phyloP scores from a whole-genome alignment of 2,113 vertebrate genomes.

The Numida meleagris region DNA sequence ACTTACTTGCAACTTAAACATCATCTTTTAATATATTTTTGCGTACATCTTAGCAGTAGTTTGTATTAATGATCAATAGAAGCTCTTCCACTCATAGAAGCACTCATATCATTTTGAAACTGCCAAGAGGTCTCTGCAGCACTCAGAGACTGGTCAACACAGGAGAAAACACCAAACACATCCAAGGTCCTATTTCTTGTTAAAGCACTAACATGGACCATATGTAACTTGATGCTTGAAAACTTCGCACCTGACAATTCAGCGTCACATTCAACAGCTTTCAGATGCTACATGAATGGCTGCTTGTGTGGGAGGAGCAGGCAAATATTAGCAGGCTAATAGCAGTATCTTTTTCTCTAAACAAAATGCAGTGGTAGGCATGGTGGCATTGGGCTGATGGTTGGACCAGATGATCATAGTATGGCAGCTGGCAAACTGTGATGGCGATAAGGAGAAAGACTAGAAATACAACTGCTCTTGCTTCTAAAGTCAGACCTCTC shows the following conservation, averaged over 20 bases:
- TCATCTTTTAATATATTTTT: neutral
- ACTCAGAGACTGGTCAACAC: neutral
- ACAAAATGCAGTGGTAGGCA: neutral
- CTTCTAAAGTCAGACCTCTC: neutral
- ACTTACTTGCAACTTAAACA: neutral
- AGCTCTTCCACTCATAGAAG: neutral
- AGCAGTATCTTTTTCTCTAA: neutral
- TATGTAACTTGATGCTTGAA: neutral
- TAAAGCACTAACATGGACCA: accelerated
- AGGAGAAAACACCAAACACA: neutral
- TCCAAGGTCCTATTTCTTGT: neutral
- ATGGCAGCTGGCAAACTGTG: neutral
- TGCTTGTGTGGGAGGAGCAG: neutral
- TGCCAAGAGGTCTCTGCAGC: neutral
- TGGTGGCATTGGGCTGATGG: too few relatives aligned
- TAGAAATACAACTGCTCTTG: too few relatives aligned
- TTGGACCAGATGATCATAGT: too few relatives aligned
- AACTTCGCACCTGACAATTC: neutral
- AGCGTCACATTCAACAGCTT: neutral
- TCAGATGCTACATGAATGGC: neutral
- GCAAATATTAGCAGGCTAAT: neutral
- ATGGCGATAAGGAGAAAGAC: neutral
- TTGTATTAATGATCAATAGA: neutral
- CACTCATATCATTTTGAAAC: neutral
- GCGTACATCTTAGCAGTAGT: neutral